phyloP scores from a whole-genome alignment of 2,797 vertebrate species.

The Centropyge bicolor region DNA sequence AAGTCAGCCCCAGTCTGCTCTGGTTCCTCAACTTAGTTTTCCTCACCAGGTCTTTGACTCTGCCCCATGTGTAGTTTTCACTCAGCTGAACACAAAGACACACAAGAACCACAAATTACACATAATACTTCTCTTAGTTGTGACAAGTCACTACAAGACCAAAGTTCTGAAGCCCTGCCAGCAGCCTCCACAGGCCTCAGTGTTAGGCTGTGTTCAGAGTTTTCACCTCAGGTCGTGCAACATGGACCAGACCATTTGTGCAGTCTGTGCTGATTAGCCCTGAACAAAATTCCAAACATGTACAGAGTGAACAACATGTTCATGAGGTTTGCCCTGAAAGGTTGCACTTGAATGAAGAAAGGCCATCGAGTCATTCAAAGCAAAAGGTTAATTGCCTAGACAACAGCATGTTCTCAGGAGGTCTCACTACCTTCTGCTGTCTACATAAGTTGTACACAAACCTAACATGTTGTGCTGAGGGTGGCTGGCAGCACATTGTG shows the following conservation, averaged over 20 bases:
- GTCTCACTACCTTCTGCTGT: no score
- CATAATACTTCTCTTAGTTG: neutral
- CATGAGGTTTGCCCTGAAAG: no score
- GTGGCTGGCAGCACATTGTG: no score
- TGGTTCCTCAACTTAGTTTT: constrained; percentile 85
- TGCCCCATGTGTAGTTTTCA: constrained; percentile 86
- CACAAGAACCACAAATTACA: neutral
- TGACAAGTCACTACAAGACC: neutral
- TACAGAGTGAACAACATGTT: no score
- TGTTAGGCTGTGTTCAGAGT: neutral
- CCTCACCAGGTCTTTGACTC: constrained; percentile 88
- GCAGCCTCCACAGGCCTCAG: neutral
- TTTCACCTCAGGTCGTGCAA: neutral
- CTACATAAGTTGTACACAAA: no score
- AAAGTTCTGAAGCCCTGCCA: neutral
- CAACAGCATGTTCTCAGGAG: no score
- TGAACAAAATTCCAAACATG: no score
- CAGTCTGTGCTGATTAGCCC: neutral
- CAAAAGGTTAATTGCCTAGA: no score
- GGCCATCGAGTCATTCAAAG: no score
- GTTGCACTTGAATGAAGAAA: no score
- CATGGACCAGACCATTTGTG: neutral
- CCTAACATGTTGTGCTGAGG: no score
- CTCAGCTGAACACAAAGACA: constrained; percentile 66
- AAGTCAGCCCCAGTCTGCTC: constrained; percentile 82